These are phyloP conservation scores for Deroplatys truncata DNA, from an alignment of 2,888 invertebrate genomes.

Conservation along the genomic window DNA sequence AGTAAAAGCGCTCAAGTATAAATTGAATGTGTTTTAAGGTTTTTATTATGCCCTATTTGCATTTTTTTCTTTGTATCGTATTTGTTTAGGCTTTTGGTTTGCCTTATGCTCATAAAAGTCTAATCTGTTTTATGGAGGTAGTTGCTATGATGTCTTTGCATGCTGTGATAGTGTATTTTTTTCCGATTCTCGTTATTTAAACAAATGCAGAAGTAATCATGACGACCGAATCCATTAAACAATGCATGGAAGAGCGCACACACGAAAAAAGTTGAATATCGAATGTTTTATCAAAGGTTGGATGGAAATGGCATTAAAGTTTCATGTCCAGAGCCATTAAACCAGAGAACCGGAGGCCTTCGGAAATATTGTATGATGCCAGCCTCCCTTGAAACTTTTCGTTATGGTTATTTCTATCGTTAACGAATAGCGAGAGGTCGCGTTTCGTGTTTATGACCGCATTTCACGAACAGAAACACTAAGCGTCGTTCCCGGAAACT, in stretches of 20 bases:
- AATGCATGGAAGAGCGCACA: not conserved
- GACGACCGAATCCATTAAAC: not conserved
- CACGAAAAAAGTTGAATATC: not conserved
- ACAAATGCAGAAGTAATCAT: not conserved
- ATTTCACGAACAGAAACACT: not conserved
- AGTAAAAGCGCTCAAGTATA: too few relatives aligned
- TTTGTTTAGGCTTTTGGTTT: too few relatives aligned
- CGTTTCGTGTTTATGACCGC: not conserved
- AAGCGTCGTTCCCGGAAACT: not conserved
- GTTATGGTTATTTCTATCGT: not conserved
- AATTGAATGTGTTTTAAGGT: too few relatives aligned
- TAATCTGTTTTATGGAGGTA: too few relatives aligned
- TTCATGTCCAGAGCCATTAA: not conserved
- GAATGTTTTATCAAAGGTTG: not conserved
- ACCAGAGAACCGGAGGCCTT: not conserved
- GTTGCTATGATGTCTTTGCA: too few relatives aligned
- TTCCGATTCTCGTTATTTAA: not conserved
- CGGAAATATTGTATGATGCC: not conserved
- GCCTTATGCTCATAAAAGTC: too few relatives aligned
- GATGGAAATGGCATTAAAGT: not conserved
- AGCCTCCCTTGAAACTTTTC: not conserved
- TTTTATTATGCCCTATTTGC: too few relatives aligned
- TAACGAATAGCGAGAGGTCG: not conserved
- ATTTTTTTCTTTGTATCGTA: too few relatives aligned
- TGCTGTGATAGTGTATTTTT: not conserved